Base-by-base conservation (phyloP, 2,888 invertebrate species). In the Oxyteleia sp. region DNA sequence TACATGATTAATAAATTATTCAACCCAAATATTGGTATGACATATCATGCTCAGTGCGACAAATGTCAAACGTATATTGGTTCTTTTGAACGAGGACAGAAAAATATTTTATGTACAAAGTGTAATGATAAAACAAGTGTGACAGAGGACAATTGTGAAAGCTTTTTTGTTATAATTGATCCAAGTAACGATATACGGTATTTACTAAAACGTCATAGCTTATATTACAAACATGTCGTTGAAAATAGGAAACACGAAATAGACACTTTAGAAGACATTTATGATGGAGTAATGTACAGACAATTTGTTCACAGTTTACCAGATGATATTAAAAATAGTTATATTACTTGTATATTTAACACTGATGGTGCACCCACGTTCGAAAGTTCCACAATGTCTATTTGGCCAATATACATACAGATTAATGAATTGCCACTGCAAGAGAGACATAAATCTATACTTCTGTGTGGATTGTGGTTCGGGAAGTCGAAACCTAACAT, bases 401-500 rank as follows among this genome's bases (percentile, higher is more conserved):
- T 80, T 23, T 72, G 72, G 64, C 66, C 80, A 13, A 35, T 74
- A 16, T 66, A 72, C 23, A 23, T 66, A 2, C 29, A 69, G 0
- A 13, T 71, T 5, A 79, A 79, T 63, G 63, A 71, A 10, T 10
- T 38, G 18, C 79, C 66, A n/a, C 23, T 72, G 11, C 11, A 49
- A 15, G 45, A 55, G 13, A 57, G 66, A 43, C 18, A 47, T 0
- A n/a, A 13, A 15, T 72, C 53, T 38, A 49, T 68, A 15, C 49
- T 83, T 38, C 41, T 72, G 15, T 72, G 51, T 32, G 79, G 47
- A 0, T 68, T 83, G 15, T 79, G 79, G 78, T 74, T 79, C 57
- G 69, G 74, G 4, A 23, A 38, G 26, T 61, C 66, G 2, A 83
- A 83, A 20, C 68, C 55, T 15, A 35, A 32, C 15, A 82, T 82